These are phyloP conservation scores for Syngnathus rostellatus DNA, from an alignment of 2,797 vertebrate genomes.

Conservation along the genomic window DNA sequence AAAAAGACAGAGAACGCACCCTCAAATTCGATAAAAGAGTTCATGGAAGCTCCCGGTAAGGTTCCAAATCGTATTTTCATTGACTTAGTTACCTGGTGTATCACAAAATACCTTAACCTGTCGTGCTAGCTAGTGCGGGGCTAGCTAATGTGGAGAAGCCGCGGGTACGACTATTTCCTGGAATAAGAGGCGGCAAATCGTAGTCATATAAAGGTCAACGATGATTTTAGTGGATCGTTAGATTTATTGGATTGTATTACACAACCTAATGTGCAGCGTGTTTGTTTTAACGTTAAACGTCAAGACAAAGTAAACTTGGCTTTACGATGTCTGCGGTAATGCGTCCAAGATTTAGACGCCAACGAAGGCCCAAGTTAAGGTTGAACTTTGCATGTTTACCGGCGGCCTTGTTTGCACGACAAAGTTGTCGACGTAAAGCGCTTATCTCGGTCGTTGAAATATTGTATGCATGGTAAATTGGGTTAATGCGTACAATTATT, in stretches of 20 bases:
- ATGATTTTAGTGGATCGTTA: fast-evolving
- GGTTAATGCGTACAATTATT: not conserved
- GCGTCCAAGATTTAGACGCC: slow-evolving; percentile 16
- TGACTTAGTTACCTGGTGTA: fast-evolving
- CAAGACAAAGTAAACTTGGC: not conserved
- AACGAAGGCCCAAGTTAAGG: slow-evolving; percentile 34
- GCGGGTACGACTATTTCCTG: slow-evolving; percentile 9
- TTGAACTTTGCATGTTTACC: slow-evolving; percentile 36
- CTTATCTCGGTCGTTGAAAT: no score
- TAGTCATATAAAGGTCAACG: not conserved
- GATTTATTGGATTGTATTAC: no score
- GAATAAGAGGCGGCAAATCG: not conserved
- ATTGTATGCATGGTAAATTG: not conserved
- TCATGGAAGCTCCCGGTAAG: slow-evolving; percentile 68
- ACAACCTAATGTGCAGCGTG: fast-evolving
- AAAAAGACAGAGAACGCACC: slow-evolving; percentile 35
- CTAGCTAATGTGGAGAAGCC: slow-evolving; percentile 1
- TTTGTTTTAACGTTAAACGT: not conserved
- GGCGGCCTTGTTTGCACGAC: not conserved
- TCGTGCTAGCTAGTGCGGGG: not conserved
- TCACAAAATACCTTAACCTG: not conserved
- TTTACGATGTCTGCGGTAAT: not conserved
- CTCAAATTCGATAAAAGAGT: slow-evolving; percentile 19
- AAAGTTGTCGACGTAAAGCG: not conserved
- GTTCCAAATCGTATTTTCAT: fast-evolving